Percentiles rank a stretch among this genome's conserved stretches.
Evolutionary conservation across 1,140 invertebrate genomes (phyloP).

Genomic region (Chrysomallon squamiferum): DNA sequence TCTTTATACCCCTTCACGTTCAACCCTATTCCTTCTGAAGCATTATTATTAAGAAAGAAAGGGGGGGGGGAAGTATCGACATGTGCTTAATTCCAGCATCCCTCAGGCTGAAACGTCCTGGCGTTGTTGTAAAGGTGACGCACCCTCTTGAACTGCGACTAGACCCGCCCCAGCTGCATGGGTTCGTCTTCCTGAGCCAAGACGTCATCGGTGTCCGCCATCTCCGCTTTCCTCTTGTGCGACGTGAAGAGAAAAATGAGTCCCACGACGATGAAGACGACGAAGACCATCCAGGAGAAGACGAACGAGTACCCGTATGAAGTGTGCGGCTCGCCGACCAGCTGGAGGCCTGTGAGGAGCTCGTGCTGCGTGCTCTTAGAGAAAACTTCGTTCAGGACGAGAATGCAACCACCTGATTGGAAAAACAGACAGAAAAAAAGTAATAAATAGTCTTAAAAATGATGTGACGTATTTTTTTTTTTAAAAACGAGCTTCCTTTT

Average conservation of each 20-base stretch:
- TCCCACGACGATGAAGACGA: constrained; percentile 74
- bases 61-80: no score
- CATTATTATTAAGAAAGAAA: no score
- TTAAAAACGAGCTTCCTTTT: no score
- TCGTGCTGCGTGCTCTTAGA: constrained; percentile 76
- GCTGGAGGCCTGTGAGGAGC: constrained; percentile 74
- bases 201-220: constrained; percentile 73
- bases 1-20: no score
- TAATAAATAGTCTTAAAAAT: no score
- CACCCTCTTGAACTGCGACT: no score
- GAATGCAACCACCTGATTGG: constrained; percentile 71
- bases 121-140: no score
- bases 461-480: no score
- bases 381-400: constrained; percentile 83
- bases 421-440: no score
- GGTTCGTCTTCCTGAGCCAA: constrained; percentile 84
- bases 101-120: no score
- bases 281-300: constrained; percentile 81
- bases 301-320: constrained; percentile 75
- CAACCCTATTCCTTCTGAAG: no score
- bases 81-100: no score
- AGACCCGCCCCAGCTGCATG: constrained; percentile 58
- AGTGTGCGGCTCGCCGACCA: constrained; percentile 71
- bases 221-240: constrained; percentile 75
- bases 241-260: constrained; percentile 80